These are phyloP conservation scores for Phalacrocorax carbo DNA, from an alignment of 2,113 vertebrate species.

Conservation along the genomic window DNA sequence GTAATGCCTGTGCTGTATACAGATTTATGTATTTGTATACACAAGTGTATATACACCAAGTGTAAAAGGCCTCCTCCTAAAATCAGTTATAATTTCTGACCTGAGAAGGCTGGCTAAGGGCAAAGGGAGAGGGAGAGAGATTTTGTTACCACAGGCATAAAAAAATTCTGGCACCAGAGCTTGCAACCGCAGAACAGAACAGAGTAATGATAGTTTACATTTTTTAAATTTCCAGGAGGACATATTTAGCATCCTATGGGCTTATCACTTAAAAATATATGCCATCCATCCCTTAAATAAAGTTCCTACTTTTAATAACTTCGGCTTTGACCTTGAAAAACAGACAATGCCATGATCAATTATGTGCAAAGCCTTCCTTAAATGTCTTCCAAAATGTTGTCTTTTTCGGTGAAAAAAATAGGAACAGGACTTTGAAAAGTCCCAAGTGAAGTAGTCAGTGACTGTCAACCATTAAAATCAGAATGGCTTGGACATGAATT, in stretches of 20 bases:
- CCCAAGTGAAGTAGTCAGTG: neutral
- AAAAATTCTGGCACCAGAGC: slow-evolving; percentile 30
- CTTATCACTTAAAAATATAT: slow-evolving; percentile 57
- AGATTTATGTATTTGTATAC: neutral
- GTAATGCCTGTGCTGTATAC: neutral
- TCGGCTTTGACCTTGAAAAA: slow-evolving; percentile 42
- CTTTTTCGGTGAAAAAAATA: neutral
- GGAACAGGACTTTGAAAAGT: neutral
- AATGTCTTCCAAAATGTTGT: neutral
- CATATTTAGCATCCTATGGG: slow-evolving; percentile 48
- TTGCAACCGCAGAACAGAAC: slow-evolving; percentile 15
- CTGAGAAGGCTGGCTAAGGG: slow-evolving; percentile 9
- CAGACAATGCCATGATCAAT: neutral
- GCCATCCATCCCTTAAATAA: slow-evolving; percentile 25
- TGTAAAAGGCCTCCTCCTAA: neutral
- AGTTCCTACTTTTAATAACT: slow-evolving; percentile 53
- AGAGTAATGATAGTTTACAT: slow-evolving; percentile 42
- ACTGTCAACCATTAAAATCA: neutral
- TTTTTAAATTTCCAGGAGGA: slow-evolving; percentile 47
- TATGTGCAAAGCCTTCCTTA: neutral
- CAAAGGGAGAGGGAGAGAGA: slow-evolving; percentile 25
- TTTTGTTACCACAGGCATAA: slow-evolving; percentile 54
- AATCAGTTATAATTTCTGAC: slow-evolving; percentile 9
- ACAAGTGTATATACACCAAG: neutral
- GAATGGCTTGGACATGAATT: neutral